Evolutionary conservation across 2,113 vertebrate genomes (phyloP).

Genomic region (Isurus oxyrinchus): DNA sequence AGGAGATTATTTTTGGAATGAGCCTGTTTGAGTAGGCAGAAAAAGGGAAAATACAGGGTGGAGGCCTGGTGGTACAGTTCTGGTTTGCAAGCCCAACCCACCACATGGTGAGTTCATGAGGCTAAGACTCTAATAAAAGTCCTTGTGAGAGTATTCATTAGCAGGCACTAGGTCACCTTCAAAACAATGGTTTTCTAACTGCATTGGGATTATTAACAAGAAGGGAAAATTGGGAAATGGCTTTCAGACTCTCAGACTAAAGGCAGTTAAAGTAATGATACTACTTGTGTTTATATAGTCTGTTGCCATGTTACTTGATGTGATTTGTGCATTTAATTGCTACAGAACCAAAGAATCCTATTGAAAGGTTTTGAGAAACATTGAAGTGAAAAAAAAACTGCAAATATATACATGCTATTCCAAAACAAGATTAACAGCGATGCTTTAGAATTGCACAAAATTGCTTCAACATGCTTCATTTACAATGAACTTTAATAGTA

Average conservation of each 20-base stretch:
- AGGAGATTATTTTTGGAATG: background rate
- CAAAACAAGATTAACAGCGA: background rate
- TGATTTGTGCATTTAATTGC: conserved; percentile 40
- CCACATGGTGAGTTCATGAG: background rate
- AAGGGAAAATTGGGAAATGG: background rate
- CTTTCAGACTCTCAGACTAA: background rate
- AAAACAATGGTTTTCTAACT: background rate
- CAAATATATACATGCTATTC: background rate
- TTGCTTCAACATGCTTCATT: background rate
- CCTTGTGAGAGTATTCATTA: background rate
- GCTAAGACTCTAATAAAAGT: background rate
- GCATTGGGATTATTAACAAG: background rate
- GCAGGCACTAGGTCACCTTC: background rate
- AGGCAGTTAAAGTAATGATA: background rate
- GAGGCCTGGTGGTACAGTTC: background rate
- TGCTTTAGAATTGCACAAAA: background rate
- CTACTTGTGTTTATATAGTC: background rate
- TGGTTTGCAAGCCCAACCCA: background rate
- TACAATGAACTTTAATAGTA: background rate
- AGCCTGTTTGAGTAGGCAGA: background rate
- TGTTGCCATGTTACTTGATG: conserved; percentile 27
- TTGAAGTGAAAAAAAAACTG: conserved; percentile 18
- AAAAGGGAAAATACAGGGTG: background rate
- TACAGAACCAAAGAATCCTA: conserved; percentile 50
- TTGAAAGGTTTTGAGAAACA: conserved; percentile 31